Percentiles rank a stretch among this genome's conserved stretches.
phyloP scores from a whole-genome alignment of 2,888 invertebrate genomes.

The Tribolium freemani region DNA sequence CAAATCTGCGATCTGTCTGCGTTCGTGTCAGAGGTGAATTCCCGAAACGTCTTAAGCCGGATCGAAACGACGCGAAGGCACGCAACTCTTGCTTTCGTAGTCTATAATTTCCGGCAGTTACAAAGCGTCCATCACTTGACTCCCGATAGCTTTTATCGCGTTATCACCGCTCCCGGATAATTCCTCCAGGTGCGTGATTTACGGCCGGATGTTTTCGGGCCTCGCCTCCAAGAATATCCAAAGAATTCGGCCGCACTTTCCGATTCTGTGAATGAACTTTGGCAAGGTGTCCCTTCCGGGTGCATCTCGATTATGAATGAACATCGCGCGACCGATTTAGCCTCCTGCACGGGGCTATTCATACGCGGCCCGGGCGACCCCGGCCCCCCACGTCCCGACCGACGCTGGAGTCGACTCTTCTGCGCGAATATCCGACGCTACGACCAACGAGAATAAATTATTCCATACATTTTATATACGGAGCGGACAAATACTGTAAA shows the following conservation, averaged over 20 bases:
- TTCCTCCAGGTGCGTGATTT: not conserved
- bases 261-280: conserved; percentile 62
- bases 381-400: conserved; percentile 9
- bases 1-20: conserved; percentile 55
- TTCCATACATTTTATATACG: conserved; percentile 68
- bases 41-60: not conserved
- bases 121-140: conserved; percentile 45
- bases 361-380: conserved; percentile 43
- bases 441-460: conserved; percentile 63
- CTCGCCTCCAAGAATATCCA: conserved; percentile 51
- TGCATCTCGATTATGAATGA: conserved; percentile 60
- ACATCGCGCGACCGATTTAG: conserved; percentile 39
- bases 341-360: conserved; percentile 48
- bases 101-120: conserved; percentile 49
- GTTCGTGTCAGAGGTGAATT: conserved; percentile 32
- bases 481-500: conserved; percentile 64
- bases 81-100: conserved; percentile 40
- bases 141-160: conserved; percentile 17
- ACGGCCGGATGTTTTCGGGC: conserved; percentile 31
- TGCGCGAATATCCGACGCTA: conserved; percentile 20
- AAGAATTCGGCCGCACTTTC: conserved; percentile 53
- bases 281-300: conserved; percentile 63
- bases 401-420: conserved; percentile 23
- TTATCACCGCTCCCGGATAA: not conserved
- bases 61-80: conserved; percentile 36